A percentile compares a stretch with the other conserved stretches of the same genome.
Conservation (phyloP, 2,113 vertebrate genomes). For the Leiothrix lutea region DNA sequence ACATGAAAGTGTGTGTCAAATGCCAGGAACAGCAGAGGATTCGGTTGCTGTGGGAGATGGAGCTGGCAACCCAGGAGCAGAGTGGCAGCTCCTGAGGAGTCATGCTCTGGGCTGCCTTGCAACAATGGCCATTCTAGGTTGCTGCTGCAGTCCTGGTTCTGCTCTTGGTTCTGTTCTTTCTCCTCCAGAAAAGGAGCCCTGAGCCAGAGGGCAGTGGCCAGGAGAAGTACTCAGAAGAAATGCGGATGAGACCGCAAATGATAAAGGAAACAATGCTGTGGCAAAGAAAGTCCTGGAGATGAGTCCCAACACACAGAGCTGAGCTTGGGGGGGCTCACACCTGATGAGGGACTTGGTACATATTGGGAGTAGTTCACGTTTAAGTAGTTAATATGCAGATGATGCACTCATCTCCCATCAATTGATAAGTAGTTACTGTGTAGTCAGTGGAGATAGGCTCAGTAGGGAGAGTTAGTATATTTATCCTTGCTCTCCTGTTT, state of each 20-base stretch:
- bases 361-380: neutral
- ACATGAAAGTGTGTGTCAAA: neutral
- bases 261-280: neutral
- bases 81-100: neutral
- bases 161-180: neutral
- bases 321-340: neutral
- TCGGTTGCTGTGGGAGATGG: rapidly evolving
- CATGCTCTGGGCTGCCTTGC: rapidly evolving
- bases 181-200: neutral
- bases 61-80: rapidly evolving
- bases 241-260: rapidly evolving
- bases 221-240: neutral
- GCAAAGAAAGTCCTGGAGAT: neutral
- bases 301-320: neutral
- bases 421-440: neutral
- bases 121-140: neutral
- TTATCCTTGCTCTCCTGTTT: neutral
- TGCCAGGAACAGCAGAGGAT: neutral
- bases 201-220: neutral
- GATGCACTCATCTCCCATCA: neutral
- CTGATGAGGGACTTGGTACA: neutral
- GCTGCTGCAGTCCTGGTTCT: neutral
- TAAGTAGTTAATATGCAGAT: neutral
- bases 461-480: neutral
- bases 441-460: neutral